Evolutionary conservation across 2,888 invertebrate species (phyloP), one percentile per base, ranked within the genome.

Genomic region (Andrena bicolor): DNA sequence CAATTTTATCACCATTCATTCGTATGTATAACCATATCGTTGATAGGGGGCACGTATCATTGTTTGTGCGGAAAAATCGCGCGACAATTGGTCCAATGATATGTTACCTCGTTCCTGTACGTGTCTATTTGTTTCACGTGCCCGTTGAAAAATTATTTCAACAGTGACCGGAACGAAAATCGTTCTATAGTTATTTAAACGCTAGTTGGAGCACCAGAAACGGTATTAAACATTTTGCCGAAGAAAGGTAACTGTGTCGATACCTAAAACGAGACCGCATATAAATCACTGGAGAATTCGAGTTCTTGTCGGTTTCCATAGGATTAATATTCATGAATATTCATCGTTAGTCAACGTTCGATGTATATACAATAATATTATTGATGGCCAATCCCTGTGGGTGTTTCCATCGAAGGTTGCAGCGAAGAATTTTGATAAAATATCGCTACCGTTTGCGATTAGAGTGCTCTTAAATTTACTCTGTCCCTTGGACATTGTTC

Each of bases 1-100:
- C 72, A 69, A 72, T 78, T 83, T 83, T 69, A 69, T 83, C 60
- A 56, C 64, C 53, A 35, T 65, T 71, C 80, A 61, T 74, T 56
- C 70, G 75, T 81, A 80, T 10, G 68, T 80, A 65, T n/a, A 70
- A 82, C 56, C 60, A 68, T 80, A 41, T 49, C 63, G 63, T 63
- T 72, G 71, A 80, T 61, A 66, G 53, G 32, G 49, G 53, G 48
- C 26, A 35, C 7, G 16, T 28, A 58, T 13, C 49, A 28, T 77
- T 66, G 58, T 61, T 74, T 41, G 20, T 30, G n/a, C n/a, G 35
- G 7, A 76, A 76, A 78, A 60, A 76, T 77, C 23, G 28, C 16
- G 0, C n/a, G 8, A 41, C 49, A 60, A 60, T 53, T 16, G 48
- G 2, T 6, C 16, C 35, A 49, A 60, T 65, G 30, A 65, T 41